These are phyloP conservation scores for Matsumyia berberina DNA, from an alignment of 2,888 invertebrate genomes.

Conservation along the genomic window DNA sequence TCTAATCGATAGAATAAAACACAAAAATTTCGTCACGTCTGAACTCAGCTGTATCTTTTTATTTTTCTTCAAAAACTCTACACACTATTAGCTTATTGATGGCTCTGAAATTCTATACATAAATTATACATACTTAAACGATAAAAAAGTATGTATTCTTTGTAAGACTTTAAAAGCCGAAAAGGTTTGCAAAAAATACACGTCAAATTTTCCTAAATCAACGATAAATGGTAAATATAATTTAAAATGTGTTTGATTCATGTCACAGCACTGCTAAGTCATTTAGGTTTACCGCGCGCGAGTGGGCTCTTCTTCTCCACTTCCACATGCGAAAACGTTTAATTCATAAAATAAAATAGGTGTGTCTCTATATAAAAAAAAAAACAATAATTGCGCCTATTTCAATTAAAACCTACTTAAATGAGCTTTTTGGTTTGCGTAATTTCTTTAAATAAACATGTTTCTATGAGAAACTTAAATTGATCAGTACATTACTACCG, in stretches of 20 bases:
- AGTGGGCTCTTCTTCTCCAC: background rate
- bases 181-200: constrained; percentile 40
- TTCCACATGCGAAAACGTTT: constrained; percentile 9
- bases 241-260: constrained; percentile 58
- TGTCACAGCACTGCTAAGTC: constrained; percentile 68
- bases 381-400: constrained; percentile 40
- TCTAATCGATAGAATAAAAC: background rate
- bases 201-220: constrained; percentile 24
- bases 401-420: constrained; percentile 52
- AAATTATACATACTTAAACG: constrained; percentile 20
- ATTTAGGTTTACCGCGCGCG: constrained; percentile 45
- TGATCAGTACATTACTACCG: constrained; percentile 49
- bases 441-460: constrained; percentile 61
- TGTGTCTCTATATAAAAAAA: constrained; percentile 20
- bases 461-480: constrained; percentile 41
- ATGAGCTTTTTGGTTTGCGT: constrained; percentile 70
- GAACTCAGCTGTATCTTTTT: constrained; percentile 45
- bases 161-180: constrained; percentile 59
- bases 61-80: constrained; percentile 47
- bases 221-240: constrained; percentile 45
- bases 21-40: constrained; percentile 8
- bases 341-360: constrained; percentile 16
- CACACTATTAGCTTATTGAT: constrained; percentile 51
- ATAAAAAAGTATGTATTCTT: constrained; percentile 44
- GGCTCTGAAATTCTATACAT: constrained; percentile 36